Conservation (phyloP, 2,888 invertebrate species). For the Tricholauxania praeusta region DNA sequence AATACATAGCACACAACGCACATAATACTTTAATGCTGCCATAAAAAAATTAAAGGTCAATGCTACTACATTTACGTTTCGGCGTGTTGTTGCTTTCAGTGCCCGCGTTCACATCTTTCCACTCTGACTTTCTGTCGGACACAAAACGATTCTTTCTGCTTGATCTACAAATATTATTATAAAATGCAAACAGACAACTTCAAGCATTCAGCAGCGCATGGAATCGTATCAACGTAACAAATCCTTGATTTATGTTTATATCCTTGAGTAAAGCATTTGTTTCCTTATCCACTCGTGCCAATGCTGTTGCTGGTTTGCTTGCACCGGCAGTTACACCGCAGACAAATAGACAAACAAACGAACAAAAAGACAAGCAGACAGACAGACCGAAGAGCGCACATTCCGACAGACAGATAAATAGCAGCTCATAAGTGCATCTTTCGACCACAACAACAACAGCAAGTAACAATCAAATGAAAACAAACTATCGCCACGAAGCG, state of each 20-base stretch:
- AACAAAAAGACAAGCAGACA: constrained; percentile 8
- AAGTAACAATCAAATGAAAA: constrained; percentile 55
- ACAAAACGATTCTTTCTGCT: neutral
- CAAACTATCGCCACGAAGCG: constrained; percentile 50
- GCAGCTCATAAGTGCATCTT: constrained; percentile 26
- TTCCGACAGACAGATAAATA: constrained; percentile 24
- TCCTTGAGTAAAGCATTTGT: constrained; percentile 24
- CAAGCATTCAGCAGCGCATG: neutral
- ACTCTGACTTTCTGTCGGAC: neutral
- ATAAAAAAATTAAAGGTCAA: constrained; percentile 24
- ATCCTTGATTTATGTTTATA: constrained; percentile 27
- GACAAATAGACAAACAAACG: constrained; percentile 11
- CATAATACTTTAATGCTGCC: constrained; percentile 6
- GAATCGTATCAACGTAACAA: constrained; percentile 19
- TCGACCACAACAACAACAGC: constrained; percentile 9
- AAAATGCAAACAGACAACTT: constrained; percentile 10
- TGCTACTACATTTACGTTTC: constrained; percentile 12
- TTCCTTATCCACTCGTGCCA: constrained; percentile 37
- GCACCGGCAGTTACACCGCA: constrained; percentile 6
- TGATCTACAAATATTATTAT: constrained; percentile 27
- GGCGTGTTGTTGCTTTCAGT: neutral
- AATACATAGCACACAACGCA: neutral
- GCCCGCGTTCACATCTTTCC: neutral
- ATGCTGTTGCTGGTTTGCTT: constrained; percentile 46
- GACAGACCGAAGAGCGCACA: neutral